Evolutionary conservation across 1,140 invertebrate species (phyloP), one percentile per base, ranked within the genome.

Genomic region (fruit fly (Drosophila melanogaster)): DNA sequence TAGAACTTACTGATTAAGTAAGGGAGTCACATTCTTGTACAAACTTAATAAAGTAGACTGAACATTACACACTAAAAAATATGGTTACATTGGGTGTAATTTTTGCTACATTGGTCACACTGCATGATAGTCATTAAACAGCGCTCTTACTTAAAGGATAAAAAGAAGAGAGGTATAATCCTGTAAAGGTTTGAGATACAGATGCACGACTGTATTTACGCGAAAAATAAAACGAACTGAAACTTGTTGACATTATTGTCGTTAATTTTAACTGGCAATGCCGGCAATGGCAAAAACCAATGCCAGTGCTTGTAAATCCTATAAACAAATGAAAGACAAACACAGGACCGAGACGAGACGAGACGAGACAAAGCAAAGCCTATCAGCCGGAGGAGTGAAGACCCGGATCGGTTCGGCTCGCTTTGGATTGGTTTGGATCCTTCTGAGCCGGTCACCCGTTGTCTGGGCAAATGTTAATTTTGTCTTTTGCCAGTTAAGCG

Each of bases 401-500:
- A 22, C 37, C 37, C 33, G 24, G 41, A 11, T 41, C 54, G 46
- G 15, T 44, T 33, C 14, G 49, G 15, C 33, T n/a, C 22, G 46
- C 14, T 8, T 26, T 33, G 47, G 24, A 50, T 51, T 1, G 46
- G 4, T n/a, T n/a, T 12, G 49, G 49, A 51, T 62, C 53, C 44
- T 59, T 37, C 35, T n/a, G 35, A 22, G 33, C 49, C 17, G 69
- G 47, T 33, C 51, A 24, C 47, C 35, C 71, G 41, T 43, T 40
- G 58, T 44, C 76, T 64, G 49, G 69, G 80, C 66, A 74, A 89
- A 89, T 89, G 84, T 90, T 89, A 89, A 89, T 89, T 89, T 78
- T 67, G 84, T 89, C 85, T 89, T 78, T 84, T 80, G 85, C 84
- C 84, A 84, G 84, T 84, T 89, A 89, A 89, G 84, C 84, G 84